Evolutionary conservation across 2,113 vertebrate genomes (phyloP).

Genomic region (Salvelinus namaycush): DNA sequence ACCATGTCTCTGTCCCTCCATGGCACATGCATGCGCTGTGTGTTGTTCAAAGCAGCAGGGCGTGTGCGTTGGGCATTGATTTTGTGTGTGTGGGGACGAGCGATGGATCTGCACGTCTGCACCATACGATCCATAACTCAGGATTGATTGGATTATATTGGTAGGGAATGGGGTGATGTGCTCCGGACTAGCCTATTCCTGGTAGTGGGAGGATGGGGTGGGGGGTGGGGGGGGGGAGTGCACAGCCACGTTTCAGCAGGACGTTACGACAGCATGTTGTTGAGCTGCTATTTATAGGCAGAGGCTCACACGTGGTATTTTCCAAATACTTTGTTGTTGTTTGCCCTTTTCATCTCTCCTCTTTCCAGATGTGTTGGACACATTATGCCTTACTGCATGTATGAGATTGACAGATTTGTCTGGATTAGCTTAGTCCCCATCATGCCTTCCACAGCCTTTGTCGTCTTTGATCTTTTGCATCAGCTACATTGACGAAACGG

Average conservation of each 20-base stretch:
- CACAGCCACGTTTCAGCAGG: constrained; percentile 27
- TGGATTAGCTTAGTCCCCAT: constrained; percentile 19
- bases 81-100: neutral
- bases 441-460: constrained; percentile 18
- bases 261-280: constrained; percentile 26
- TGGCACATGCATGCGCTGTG: neutral
- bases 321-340: neutral
- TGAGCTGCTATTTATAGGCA: neutral
- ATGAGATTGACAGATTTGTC: constrained; percentile 19
- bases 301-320: neutral
- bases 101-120: constrained; percentile 5
- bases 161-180: constrained; percentile 31
- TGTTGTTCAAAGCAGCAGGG: constrained; percentile 25
- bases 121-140: constrained; percentile 56
- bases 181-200: constrained; percentile 24
- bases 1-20: too few relatives aligned
- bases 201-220: neutral
- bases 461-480: constrained; percentile 19
- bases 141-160: constrained; percentile 64
- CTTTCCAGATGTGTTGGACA: constrained; percentile 8
- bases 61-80: constrained; percentile 7
- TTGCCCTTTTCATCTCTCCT: neutral
- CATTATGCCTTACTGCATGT: neutral
- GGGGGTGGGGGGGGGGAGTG: neutral
- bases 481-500: neutral